These are phyloP conservation scores for Tympanoctomys barrerae DNA, from an alignment of 2,797 vertebrate species.

Conservation along the genomic window DNA sequence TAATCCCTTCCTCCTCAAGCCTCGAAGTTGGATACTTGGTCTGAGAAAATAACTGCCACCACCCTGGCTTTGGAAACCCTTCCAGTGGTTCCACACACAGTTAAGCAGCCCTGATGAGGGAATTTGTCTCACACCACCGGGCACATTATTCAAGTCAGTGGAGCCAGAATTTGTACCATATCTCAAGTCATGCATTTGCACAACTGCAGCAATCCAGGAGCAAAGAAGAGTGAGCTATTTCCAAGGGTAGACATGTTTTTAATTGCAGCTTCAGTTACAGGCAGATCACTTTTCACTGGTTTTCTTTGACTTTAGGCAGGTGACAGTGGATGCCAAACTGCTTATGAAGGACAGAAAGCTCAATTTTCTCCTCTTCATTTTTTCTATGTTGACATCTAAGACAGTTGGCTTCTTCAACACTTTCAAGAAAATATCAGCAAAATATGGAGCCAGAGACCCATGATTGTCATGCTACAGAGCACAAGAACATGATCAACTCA, in stretches of 20 bases:
- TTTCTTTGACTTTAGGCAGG: conserved; percentile 27
- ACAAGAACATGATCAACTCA: conserved; percentile 83
- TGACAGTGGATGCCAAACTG: conserved; percentile 23
- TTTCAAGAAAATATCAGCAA: conserved; percentile 93
- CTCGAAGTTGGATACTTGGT: not conserved
- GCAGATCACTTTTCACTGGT: not conserved
- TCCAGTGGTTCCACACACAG: conserved; percentile 32
- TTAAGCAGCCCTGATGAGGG: conserved; percentile 88
- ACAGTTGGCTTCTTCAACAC: conserved; percentile 89
- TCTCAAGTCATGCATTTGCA: conserved; percentile 84
- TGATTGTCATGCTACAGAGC: conserved; percentile 22
- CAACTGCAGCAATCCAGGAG: conserved; percentile 94
- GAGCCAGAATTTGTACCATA: conserved; percentile 11
- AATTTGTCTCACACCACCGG: conserved; percentile 79
- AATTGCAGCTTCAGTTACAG: conserved; percentile 87
- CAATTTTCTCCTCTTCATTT: conserved; percentile 65
- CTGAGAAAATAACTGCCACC: conserved; percentile 31
- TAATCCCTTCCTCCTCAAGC: not conserved
- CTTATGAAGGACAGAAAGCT: not conserved
- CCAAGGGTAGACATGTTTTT: conserved; percentile 89
- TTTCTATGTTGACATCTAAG: conserved; percentile 89
- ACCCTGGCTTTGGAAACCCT: conserved; percentile 45
- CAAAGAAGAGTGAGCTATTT: conserved; percentile 92
- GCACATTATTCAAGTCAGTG: conserved; percentile 75
- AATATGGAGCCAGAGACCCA: conserved; percentile 88